A percentile compares a stretch with the other conserved stretches of the same genome.
Evolutionary conservation across 2,113 vertebrate species (phyloP).

Genomic region (Ochotona curzoniae): DNA sequence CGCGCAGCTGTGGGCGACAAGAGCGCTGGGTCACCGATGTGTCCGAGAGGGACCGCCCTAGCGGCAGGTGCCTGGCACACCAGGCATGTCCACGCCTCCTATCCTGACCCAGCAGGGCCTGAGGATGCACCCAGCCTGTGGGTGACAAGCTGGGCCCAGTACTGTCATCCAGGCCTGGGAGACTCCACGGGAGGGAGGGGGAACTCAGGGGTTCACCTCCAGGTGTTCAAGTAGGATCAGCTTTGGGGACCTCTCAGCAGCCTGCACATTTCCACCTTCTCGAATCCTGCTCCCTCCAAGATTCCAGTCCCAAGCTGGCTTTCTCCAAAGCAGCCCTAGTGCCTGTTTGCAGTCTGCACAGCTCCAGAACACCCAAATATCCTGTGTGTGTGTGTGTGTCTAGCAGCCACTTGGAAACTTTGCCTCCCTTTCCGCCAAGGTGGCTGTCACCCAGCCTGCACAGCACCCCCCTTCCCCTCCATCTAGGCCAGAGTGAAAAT

Average conservation of each 20-base stretch:
- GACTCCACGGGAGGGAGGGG: neutral
- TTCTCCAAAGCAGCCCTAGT: neutral
- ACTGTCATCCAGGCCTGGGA: neutral
- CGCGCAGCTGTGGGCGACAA: slow-evolving; percentile 75
- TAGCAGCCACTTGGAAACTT: neutral
- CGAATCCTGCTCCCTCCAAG: neutral
- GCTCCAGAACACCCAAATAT: neutral
- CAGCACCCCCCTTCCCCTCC: neutral
- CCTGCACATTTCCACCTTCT: neutral
- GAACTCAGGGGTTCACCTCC: neutral
- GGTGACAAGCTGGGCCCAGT: neutral
- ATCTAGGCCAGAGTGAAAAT: neutral
- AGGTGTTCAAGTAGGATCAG: neutral
- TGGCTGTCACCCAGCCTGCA: neutral
- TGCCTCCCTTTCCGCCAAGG: neutral
- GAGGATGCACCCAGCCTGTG: neutral
- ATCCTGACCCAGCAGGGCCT: neutral
- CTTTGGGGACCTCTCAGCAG: neutral
- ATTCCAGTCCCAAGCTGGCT: neutral
- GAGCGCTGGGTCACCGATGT: neutral
- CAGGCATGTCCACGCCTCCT: neutral
- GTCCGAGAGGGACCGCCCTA: neutral
- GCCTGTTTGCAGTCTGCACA: neutral
- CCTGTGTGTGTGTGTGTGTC: neutral
- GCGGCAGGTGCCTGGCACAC: neutral